Conservation (phyloP, 2,113 vertebrate genomes). For the Anser cygnoides region DNA sequence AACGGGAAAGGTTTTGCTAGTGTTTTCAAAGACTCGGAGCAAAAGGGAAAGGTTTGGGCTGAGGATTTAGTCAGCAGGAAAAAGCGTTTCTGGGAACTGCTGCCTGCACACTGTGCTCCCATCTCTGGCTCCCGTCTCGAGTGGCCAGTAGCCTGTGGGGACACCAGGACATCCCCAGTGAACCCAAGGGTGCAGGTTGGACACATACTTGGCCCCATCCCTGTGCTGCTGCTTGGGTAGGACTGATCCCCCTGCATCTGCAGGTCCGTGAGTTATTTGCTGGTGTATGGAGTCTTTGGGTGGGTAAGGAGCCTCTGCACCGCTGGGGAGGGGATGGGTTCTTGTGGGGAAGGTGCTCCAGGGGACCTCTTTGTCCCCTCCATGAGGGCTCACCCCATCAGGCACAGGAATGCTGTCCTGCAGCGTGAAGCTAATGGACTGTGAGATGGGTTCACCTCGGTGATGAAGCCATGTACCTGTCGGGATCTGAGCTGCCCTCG, state of each 20-base stretch:
- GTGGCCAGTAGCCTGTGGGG: background rate
- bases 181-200: background rate
- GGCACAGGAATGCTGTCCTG: background rate
- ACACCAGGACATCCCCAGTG: background rate
- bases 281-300: background rate
- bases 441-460: background rate
- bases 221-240: background rate
- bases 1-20: conserved; percentile 62
- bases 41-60: conserved; percentile 32
- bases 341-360: background rate
- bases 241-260: background rate
- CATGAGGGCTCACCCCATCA: background rate
- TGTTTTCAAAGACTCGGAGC: conserved; percentile 53
- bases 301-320: background rate
- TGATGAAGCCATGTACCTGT: background rate
- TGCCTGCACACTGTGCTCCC: background rate
- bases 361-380: background rate
- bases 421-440: accelerated
- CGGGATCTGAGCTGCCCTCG: accelerated
- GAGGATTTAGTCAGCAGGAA: conserved; percentile 28
- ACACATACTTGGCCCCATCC: background rate
- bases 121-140: background rate
- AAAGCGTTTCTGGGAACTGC: background rate
- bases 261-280: background rate
- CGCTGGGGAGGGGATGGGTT: background rate